Evolutionary conservation across 1,140 invertebrate species (phyloP), one percentile per base, ranked within the genome.

Genomic region (Andricus grossulariae): DNA sequence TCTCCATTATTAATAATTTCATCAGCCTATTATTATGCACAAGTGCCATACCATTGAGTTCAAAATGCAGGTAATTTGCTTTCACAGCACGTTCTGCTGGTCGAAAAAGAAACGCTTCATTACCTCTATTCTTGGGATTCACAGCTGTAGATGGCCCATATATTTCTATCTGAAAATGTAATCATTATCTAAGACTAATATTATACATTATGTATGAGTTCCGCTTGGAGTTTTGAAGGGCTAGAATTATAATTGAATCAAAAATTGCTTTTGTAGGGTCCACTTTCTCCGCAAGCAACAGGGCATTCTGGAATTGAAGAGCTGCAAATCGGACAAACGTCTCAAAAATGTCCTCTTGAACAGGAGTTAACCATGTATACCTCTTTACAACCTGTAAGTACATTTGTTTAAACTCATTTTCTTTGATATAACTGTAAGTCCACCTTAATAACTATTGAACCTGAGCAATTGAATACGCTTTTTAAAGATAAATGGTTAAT

Each of bases 181-280:
- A 32, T 32, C 2, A 32, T 32, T 32, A 5, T 32, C 5, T 32
- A 32, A 5, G 25, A 32, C 0, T 2, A 32, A 32, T 32, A 32
- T 32, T 5, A 32, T 32, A 84, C 89, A 11, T 45, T 45, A 0
- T 93, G 94, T 70, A 92, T 94, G 89, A 91, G 93, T 82, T 92
- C 89, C 79, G 39, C 39, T 11, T 45, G 10, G 10, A 45, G 39
- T 45, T 45, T 45, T 45, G 39, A 45, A 45, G 7, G 39, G 39
- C 39, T 7, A 45, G 1, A 45, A 45, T 11, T 10, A 45, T 8
- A 11, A 45, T 88, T 94, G 11, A 93, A 94, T 78, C 93, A 94
- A 71, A 93, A 94, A 85, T 77, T 94, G 13, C 92, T 92, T 93
- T 50, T 86, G 8, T 75, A 92, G 91, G 89, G 90, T 50, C 88